Percentiles rank a stretch among this genome's conserved stretches.
These are phyloP conservation scores for Spodoptera littoralis DNA, from an alignment of 2,888 invertebrate species.

Conservation along the genomic window DNA sequence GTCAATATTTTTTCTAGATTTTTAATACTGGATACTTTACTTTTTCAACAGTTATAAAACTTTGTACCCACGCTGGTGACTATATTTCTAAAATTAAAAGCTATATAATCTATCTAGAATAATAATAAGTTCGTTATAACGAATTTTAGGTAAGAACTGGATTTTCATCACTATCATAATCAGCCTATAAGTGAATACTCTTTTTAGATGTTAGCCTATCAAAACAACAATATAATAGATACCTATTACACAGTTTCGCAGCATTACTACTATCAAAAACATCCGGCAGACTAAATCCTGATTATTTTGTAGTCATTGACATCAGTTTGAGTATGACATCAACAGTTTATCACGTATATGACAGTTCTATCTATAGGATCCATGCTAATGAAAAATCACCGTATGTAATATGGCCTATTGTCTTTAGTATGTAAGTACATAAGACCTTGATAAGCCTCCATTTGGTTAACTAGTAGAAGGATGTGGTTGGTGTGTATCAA, in stretches of 20 bases:
- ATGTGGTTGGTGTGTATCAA: conserved; percentile 22
- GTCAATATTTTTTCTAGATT: too few relatives aligned
- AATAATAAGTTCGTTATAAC: too few relatives aligned
- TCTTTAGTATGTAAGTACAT: conserved; percentile 30
- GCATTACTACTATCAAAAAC: conserved; percentile 3
- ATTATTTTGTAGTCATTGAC: conserved; percentile 45
- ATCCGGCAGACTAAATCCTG: conserved; percentile 2
- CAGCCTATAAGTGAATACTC: too few relatives aligned
- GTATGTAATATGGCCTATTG: conserved; percentile 45
- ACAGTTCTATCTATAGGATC: conserved; percentile 56
- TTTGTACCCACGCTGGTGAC: too few relatives aligned
- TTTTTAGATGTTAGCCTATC: too few relatives aligned
- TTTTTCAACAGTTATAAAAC: too few relatives aligned
- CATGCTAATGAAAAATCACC: conserved; percentile 67
- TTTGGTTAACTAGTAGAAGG: conserved; percentile 37
- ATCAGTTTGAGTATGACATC: conserved; percentile 72
- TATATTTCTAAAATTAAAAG: too few relatives aligned
- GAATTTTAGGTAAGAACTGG: too few relatives aligned
- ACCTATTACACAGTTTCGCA: conserved; percentile 1
- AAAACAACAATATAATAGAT: too few relatives aligned
- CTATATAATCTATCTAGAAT: too few relatives aligned
- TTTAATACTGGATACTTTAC: too few relatives aligned
- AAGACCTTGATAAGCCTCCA: conserved; percentile 43
- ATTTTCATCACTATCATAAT: too few relatives aligned
- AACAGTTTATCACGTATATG: conserved; percentile 70